These are phyloP conservation scores for Heliconius sara DNA, from an alignment of 2,888 invertebrate species.

Conservation along the genomic window DNA sequence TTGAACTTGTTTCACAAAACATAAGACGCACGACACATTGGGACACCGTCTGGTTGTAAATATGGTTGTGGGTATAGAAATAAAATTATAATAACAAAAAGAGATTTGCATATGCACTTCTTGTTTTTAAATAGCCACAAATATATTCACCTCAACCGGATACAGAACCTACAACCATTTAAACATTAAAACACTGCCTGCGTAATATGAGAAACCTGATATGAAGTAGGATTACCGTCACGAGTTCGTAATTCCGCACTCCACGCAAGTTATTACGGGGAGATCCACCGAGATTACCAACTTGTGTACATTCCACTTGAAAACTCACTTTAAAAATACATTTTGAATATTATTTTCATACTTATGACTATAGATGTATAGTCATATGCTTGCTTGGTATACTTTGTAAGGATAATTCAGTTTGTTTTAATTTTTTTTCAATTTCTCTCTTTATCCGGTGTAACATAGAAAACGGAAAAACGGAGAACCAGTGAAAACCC, in stretches of 20 bases:
- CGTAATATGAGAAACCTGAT: not conserved
- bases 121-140: not conserved
- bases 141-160: not conserved
- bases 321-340: slow-evolving; percentile 26
- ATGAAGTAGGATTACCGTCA: slow-evolving; percentile 28
- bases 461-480: too few relatives aligned
- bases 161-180: not conserved
- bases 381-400: not conserved
- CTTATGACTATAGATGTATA: not conserved
- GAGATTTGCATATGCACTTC: not conserved
- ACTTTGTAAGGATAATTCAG: not conserved
- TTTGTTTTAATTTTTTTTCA: not conserved
- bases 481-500: too few relatives aligned
- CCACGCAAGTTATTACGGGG: slow-evolving; percentile 25
- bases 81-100: too few relatives aligned
- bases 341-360: slow-evolving; percentile 20
- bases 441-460: not conserved
- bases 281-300: slow-evolving; percentile 25
- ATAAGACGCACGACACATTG: not conserved
- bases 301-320: slow-evolving; percentile 7
- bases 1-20: not conserved
- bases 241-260: slow-evolving; percentile 8
- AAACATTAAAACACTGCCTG: not conserved
- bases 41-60: not conserved
- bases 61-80: not conserved